phyloP scores from a whole-genome alignment of 2,113 vertebrate genomes.

The Suncus etruscus region DNA sequence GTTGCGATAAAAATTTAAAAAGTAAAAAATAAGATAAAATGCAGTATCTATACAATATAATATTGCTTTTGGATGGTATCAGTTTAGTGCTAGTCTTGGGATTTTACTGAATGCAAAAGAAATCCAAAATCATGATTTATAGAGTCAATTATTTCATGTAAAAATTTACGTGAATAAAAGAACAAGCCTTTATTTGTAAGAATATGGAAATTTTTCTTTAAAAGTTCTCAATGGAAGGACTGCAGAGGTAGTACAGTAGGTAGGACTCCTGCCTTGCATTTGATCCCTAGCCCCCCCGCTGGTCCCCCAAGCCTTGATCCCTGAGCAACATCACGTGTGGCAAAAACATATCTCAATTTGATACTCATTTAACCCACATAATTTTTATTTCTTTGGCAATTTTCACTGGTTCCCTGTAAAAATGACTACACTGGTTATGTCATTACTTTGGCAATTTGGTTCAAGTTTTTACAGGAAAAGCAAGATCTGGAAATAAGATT shows the following conservation, averaged over 20 bases:
- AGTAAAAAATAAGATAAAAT: no score
- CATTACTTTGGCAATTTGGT: slow-evolving; percentile 43
- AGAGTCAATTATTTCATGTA: no score
- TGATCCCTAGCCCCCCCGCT: no score
- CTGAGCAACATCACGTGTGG: no score
- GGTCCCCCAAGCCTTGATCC: no score
- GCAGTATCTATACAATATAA: no score
- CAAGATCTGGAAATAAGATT: slow-evolving; percentile 45
- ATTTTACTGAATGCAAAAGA: slow-evolving; percentile 46
- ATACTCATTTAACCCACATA: slow-evolving; percentile 49
- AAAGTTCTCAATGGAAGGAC: no score
- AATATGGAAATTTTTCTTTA: no score
- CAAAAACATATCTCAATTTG: slow-evolving; percentile 9
- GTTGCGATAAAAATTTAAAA: no score
- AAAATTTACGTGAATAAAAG: slow-evolving; percentile 11
- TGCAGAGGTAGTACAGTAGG: no score
- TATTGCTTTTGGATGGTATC: no score
- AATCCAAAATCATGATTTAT: not conserved
- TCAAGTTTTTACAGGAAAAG: slow-evolving; percentile 49
- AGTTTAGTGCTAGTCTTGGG: not conserved
- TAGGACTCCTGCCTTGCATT: no score
- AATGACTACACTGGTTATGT: slow-evolving; percentile 13
- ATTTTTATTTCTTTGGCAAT: slow-evolving; percentile 36
- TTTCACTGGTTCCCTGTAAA: slow-evolving; percentile 45
- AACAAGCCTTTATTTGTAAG: slow-evolving; percentile 18